Conservation (phyloP, 2,797 vertebrate species). For the Diceros bicornis region DNA sequence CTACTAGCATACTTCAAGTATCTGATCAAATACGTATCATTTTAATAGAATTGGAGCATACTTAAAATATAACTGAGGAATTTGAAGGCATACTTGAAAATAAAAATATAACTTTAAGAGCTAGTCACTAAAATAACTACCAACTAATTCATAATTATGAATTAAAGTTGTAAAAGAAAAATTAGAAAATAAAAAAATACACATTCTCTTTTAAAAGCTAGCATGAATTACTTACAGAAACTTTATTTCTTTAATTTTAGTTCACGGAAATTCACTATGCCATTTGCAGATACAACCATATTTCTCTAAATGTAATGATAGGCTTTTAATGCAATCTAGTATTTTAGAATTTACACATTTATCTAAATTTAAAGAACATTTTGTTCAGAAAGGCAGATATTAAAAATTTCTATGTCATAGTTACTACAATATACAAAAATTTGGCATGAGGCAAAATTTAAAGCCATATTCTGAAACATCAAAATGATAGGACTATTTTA, state of each 20-base stretch:
- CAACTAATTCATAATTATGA: background rate
- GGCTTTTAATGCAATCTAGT: background rate
- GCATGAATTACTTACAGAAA: background rate
- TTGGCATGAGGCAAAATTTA: background rate
- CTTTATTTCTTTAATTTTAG: constrained; percentile 7
- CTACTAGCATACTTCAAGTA: background rate
- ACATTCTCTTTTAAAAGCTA: background rate
- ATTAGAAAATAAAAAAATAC: background rate
- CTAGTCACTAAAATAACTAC: background rate
- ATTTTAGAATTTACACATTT: background rate
- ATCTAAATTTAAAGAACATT: background rate
- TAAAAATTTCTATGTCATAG: background rate
- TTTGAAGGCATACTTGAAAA: background rate
- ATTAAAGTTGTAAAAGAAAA: constrained; percentile 34
- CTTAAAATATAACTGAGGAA: background rate
- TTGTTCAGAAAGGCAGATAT: background rate
- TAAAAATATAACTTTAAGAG: constrained; percentile 6
- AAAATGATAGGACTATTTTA: background rate
- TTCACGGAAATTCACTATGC: background rate
- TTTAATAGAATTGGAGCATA: background rate
- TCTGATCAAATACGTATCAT: background rate
- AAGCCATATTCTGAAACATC: background rate
- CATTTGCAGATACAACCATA: background rate
- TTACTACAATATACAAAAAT: background rate
- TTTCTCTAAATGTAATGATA: background rate